These are phyloP conservation scores for Zeus faber DNA, from an alignment of 2,113 vertebrate genomes.

Conservation along the genomic window DNA sequence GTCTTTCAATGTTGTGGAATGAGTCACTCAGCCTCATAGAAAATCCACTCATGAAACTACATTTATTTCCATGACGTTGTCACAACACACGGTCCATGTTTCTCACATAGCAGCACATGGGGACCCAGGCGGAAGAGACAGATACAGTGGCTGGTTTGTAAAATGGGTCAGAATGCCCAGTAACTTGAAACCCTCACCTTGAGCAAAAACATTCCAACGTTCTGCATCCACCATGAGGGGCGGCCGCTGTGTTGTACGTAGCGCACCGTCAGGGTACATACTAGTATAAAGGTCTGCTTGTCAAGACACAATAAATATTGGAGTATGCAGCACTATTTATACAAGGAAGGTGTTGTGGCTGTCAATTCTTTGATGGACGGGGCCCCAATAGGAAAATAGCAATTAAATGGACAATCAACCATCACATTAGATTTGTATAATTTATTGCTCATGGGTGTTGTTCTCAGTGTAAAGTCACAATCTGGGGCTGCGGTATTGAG, in stretches of 20 bases:
- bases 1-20: too few relatives aligned
- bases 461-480: background rate
- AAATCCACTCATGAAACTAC: too few relatives aligned
- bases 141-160: constrained; percentile 61
- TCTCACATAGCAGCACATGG: constrained; percentile 25
- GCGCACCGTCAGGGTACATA: constrained; percentile 18
- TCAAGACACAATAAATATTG: constrained; percentile 29
- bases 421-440: background rate
- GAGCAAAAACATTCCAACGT: constrained; percentile 37
- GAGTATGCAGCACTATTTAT: background rate
- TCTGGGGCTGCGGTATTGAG: too few relatives aligned
- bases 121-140: constrained; percentile 23
- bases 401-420: background rate
- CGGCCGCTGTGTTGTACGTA: constrained; percentile 20
- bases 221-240: constrained; percentile 22
- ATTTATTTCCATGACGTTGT: background rate
- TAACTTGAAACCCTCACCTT: constrained; percentile 60
- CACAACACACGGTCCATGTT: background rate
- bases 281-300: constrained; percentile 16
- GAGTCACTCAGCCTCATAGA: too few relatives aligned
- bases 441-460: background rate
- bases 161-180: constrained; percentile 41
- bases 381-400: background rate
- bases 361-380: background rate
- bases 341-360: background rate